Conservation (phyloP, 2,888 invertebrate species). For the Molorchus minor region DNA sequence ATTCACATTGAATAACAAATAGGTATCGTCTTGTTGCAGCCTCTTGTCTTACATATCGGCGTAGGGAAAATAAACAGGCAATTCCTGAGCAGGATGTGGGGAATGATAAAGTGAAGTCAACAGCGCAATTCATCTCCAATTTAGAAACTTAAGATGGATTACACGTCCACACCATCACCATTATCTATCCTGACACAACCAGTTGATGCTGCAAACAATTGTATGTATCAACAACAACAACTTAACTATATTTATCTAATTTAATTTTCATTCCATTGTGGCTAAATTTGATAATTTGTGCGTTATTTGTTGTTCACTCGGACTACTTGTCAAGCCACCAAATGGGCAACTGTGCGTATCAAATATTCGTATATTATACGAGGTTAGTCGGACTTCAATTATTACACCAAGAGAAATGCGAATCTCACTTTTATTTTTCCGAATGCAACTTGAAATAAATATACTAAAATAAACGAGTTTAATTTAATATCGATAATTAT, state of each 20-base stretch:
- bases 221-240: slow-evolving; percentile 43
- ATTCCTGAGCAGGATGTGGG: slow-evolving; percentile 23
- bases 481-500: too few species aligned
- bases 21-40: background rate
- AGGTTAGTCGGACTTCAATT: too few species aligned
- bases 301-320: slow-evolving; percentile 25
- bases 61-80: background rate
- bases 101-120: slow-evolving; percentile 52
- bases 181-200: slow-evolving; percentile 43
- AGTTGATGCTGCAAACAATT: slow-evolving; percentile 51
- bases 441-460: too few species aligned
- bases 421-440: too few species aligned
- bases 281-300: slow-evolving; percentile 35
- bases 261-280: slow-evolving; percentile 40
- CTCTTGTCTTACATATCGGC: background rate
- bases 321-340: slow-evolving; percentile 2
- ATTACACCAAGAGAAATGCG: too few species aligned
- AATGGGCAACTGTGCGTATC: too few species aligned
- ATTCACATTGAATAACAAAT: background rate
- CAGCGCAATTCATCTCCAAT: slow-evolving; percentile 45
- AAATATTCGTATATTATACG: too few species aligned
- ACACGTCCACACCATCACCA: slow-evolving; percentile 27
- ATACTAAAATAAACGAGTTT: too few species aligned
- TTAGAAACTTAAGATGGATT: slow-evolving; percentile 31
- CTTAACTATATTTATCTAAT: slow-evolving; percentile 37